Percentiles rank a stretch among this genome's conserved stretches.
phyloP scores from a whole-genome alignment of 1,140 invertebrate genomes.

The Bombus vancouverensis region DNA sequence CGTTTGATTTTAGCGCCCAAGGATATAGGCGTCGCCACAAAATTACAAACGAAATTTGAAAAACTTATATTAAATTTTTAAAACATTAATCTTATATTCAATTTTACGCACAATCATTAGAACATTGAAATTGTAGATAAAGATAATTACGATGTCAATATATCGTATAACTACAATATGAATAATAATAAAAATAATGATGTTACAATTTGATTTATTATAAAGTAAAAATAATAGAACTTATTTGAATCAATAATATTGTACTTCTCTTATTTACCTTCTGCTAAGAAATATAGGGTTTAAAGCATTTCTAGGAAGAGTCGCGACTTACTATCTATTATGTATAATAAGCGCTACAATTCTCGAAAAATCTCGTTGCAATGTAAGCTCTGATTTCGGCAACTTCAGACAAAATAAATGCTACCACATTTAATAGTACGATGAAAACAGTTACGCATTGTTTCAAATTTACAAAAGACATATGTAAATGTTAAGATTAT shows the following conservation, averaged over 20 bases:
- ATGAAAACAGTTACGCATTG: slow-evolving; percentile 9
- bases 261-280: neutral
- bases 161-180: neutral
- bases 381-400: neutral
- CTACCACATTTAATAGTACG: slow-evolving; percentile 3
- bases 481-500: slow-evolving; percentile 8
- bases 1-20: neutral
- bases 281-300: neutral
- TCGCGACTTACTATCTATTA: neutral
- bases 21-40: neutral
- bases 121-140: neutral
- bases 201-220: neutral
- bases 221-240: neutral
- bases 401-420: slow-evolving; percentile 42
- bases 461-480: slow-evolving; percentile 25
- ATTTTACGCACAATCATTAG: neutral
- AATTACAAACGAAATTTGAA: neutral
- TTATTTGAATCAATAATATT: neutral
- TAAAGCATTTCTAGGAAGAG: neutral
- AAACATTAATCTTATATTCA: neutral
- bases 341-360: neutral
- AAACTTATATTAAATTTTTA: neutral
- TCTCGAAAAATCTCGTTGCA: slow-evolving; percentile 20
- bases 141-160: neutral
- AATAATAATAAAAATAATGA: neutral